Evolutionary conservation across 2,888 invertebrate species (phyloP).

Genomic region (Cheilosia vernalis): DNA sequence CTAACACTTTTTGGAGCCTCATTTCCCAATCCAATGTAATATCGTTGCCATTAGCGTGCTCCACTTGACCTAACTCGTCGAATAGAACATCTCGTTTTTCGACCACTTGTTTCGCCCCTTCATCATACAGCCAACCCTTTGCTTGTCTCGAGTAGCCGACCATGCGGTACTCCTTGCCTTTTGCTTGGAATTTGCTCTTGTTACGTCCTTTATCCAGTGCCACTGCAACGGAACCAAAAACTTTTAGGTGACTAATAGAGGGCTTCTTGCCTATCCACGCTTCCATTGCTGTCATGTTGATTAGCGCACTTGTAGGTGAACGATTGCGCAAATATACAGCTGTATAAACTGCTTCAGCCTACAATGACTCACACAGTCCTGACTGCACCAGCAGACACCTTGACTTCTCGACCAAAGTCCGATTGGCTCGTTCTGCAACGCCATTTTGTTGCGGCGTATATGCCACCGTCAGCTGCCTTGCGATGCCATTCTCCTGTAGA

Average conservation of each 20-base stretch:
- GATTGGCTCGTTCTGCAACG: constrained; percentile 70
- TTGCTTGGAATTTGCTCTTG: constrained; percentile 47
- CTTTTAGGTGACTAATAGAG: constrained; percentile 32
- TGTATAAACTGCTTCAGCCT: constrained; percentile 61
- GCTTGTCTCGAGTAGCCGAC: constrained; percentile 25
- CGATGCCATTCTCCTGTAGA: constrained; percentile 62
- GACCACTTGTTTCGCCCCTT: constrained; percentile 13
- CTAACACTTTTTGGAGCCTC: too few species aligned
- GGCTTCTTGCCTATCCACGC: constrained; percentile 50
- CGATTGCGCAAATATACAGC: constrained; percentile 54
- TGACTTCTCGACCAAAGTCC: constrained; percentile 65
- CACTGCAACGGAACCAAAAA: constrained; percentile 43
- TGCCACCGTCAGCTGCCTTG: constrained; percentile 61
- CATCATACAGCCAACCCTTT: constrained; percentile 36
- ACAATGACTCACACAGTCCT: constrained; percentile 35
- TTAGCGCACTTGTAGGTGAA: constrained; percentile 38
- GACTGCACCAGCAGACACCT: constrained; percentile 47
- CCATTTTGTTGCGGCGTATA: constrained; percentile 76
- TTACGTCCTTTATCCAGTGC: constrained; percentile 29
- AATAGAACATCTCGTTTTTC: constrained; percentile 37
- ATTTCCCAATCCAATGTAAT: too few species aligned
- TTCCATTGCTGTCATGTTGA: constrained; percentile 46
- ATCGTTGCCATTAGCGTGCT: background rate
- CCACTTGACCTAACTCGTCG: constrained; percentile 63
- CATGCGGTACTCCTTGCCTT: constrained; percentile 51